Evolutionary conservation across 2,888 invertebrate species (phyloP).

Genomic region (Andrena bucephala): DNA sequence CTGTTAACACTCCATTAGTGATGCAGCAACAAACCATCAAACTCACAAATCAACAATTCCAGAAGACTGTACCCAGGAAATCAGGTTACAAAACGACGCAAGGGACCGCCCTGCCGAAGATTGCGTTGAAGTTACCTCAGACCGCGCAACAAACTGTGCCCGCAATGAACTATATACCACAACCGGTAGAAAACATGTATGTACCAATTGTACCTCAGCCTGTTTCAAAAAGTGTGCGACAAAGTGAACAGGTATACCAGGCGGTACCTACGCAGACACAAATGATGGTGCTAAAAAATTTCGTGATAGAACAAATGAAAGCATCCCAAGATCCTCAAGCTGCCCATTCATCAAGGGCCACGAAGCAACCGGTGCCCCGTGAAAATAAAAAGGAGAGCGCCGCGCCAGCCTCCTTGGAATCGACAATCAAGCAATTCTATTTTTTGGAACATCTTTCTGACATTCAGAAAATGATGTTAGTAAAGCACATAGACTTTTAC

Average conservation of each 20-base stretch:
- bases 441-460: slow-evolving; percentile 29
- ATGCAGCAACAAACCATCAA: background rate
- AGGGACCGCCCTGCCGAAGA: background rate
- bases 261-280: background rate
- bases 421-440: slow-evolving; percentile 11
- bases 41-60: background rate
- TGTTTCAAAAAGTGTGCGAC: background rate
- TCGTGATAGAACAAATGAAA: background rate
- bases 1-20: background rate
- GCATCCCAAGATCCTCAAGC: background rate
- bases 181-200: background rate
- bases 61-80: background rate
- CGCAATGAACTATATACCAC: background rate
- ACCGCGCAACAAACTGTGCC: slow-evolving; percentile 3
- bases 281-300: background rate
- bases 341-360: background rate
- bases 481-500: slow-evolving; percentile 28
- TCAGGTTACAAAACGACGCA: background rate
- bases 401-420: slow-evolving; percentile 14
- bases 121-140: background rate
- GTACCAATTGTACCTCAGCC: background rate
- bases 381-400: background rate
- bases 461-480: slow-evolving; percentile 36
- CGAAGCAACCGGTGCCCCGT: background rate
- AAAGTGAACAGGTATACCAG: background rate